These are phyloP conservation scores for Diphyllodes magnificus DNA, from an alignment of 2,113 vertebrate genomes.

Conservation along the genomic window DNA sequence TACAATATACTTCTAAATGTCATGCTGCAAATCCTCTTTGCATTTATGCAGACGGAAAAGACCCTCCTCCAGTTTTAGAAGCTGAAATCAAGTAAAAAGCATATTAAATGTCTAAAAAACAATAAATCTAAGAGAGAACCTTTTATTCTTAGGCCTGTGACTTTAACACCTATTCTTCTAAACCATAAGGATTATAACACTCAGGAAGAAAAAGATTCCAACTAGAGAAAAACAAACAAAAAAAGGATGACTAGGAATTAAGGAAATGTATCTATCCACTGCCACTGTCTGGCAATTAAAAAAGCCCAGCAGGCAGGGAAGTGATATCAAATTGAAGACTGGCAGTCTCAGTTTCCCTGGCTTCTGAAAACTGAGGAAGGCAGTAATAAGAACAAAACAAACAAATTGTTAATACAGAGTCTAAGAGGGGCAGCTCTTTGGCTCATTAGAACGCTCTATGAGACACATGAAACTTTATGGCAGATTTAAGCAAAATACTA, in stretches of 20 bases:
- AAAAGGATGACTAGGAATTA: background rate
- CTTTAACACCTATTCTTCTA: background rate
- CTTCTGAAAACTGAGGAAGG: background rate
- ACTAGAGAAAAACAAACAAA: background rate
- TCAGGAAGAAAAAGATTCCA: background rate
- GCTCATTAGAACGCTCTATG: background rate
- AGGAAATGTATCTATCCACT: background rate
- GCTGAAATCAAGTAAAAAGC: conserved; percentile 25
- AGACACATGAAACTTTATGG: background rate
- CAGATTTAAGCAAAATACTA: background rate
- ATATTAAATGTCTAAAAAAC: conserved; percentile 24
- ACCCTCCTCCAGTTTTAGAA: conserved; percentile 37
- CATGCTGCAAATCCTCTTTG: conserved; percentile 68
- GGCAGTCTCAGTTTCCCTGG: background rate
- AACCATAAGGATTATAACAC: background rate
- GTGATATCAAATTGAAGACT: background rate
- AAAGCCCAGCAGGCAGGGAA: background rate
- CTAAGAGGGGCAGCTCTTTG: background rate
- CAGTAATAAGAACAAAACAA: background rate
- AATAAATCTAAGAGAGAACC: background rate
- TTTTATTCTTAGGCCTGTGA: background rate
- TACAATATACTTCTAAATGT: conserved; percentile 76
- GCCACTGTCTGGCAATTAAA: background rate
- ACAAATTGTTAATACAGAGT: background rate
- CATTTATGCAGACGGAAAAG: conserved; percentile 64